A percentile compares a stretch with the other conserved stretches of the same genome.
Evolutionary conservation across 1,140 invertebrate species (phyloP).

Genomic region (Penaeus indicus): DNA sequence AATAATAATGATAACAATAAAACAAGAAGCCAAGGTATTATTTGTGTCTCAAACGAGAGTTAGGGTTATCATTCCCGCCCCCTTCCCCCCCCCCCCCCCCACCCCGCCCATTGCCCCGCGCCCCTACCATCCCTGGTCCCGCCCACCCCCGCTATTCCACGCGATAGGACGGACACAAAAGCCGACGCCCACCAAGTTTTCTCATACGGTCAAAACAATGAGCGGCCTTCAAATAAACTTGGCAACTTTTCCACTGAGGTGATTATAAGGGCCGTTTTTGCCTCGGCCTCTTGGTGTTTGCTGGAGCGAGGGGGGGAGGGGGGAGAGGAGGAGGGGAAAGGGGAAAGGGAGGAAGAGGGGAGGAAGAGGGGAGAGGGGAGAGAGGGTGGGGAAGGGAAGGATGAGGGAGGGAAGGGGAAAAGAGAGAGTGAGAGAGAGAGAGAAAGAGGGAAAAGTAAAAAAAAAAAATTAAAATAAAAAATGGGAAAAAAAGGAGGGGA

Average conservation of each 20-base stretch:
- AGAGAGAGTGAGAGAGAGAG: neutral
- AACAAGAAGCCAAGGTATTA: too few relatives aligned
- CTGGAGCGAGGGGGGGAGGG: neutral
- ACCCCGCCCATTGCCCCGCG: too few relatives aligned
- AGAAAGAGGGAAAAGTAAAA: neutral
- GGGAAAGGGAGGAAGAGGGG: neutral
- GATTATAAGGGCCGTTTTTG: slow-evolving; percentile 42
- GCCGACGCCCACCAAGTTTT: slow-evolving; percentile 29
- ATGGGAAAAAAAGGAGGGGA: neutral
- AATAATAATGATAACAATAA: too few relatives aligned
- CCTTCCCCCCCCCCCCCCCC: neutral
- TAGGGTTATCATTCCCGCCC: neutral
- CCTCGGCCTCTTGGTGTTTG: neutral
- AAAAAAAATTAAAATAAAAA: too few relatives aligned
- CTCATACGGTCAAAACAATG: slow-evolving; percentile 47
- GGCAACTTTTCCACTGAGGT: slow-evolving; percentile 43
- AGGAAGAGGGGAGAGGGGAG: neutral
- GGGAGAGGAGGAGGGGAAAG: neutral
- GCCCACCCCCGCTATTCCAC: slow-evolving; percentile 12
- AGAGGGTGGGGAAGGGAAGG: neutral
- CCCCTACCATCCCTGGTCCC: neutral
- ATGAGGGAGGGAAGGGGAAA: neutral
- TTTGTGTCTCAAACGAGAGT: too few relatives aligned
- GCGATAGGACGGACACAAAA: slow-evolving; percentile 39
- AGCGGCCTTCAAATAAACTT: slow-evolving; percentile 38